Evolutionary conservation across 2,113 vertebrate genomes (phyloP), one percentile per base, ranked within the genome.

Genomic region (Pampusana beccarii): DNA sequence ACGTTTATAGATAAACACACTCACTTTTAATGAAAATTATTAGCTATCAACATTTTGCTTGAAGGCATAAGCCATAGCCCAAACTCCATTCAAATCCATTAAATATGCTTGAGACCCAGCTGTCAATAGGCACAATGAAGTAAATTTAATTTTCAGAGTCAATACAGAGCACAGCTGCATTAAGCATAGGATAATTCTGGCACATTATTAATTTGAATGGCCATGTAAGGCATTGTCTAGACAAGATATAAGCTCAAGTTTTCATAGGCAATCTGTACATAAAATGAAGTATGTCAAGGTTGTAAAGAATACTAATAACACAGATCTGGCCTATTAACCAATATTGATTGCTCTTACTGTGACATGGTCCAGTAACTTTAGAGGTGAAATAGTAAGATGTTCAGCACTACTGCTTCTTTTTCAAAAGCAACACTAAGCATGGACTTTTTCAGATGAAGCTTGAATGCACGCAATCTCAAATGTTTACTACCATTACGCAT

Each of bases 61-160:
- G 92, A 95, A 98, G 98, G 97, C 97, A 98, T 54, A 90, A 97
- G 95, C 94, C 86, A 85, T 84, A 96, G 87, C 75, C 95, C 95
- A 95, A 93, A 97, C 92, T 98, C 96, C 97, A 94, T 96, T 97
- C 97, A 94, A 91, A 97, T 97, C 97, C 97, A 98, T 98, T 98
- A 98, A 98, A 97, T 97, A 98, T 98, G 96, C 97, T 97, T 91
- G 98, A 98, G 98, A 97, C 98, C 56, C 98, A 98, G 98, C 98
- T 98, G 98, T 98, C 98, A 98, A 98, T 98, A 98, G 91, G 90
- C 86, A 96, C 69, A 83, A 94, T 86, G 96, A 92, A 97, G 97
- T 97, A 98, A 98, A 98, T 98, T 98, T 98, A 98, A 98, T 98
- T 98, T 98, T 97, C 97, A 98, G 97, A 98, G 98, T 98, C 98